A percentile compares a stretch with the other conserved stretches of the same genome.
Conservation (phyloP, 2,888 invertebrate species). For the Drosophila imparisetae region DNA sequence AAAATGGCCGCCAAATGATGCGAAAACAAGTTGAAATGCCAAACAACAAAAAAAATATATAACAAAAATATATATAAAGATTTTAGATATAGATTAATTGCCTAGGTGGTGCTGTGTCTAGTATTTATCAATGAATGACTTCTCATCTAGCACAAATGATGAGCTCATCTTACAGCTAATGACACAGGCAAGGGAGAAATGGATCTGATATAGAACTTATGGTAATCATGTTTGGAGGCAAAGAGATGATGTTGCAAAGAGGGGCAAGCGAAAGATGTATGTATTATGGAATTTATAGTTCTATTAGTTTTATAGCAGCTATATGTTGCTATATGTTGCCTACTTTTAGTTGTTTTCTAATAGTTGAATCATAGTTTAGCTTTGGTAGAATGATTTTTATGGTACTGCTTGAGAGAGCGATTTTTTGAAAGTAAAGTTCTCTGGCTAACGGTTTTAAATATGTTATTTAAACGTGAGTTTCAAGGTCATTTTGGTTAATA, state of each 20-base stretch:
- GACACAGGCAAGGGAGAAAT: not conserved
- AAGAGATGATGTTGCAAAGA: not conserved
- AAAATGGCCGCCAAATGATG: slow-evolving; percentile 63
- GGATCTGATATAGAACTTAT: not conserved
- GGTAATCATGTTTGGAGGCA: fast-evolving
- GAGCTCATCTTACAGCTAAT: slow-evolving; percentile 34
- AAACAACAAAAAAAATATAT: slow-evolving; percentile 23
- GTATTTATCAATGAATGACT: slow-evolving; percentile 45
- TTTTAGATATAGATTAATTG: no score
- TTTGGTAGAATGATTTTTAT: not conserved
- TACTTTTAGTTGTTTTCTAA: slow-evolving; percentile 36
- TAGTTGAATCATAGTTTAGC: not conserved
- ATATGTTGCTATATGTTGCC: slow-evolving; percentile 18
- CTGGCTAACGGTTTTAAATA: no score
- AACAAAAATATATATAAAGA: slow-evolving; percentile 23
- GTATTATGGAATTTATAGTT: slow-evolving; percentile 4
- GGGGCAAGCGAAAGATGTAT: not conserved
- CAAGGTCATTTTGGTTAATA: not conserved
- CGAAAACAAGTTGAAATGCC: slow-evolving; percentile 41
- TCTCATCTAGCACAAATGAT: slow-evolving; percentile 15
- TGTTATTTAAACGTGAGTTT: no score
- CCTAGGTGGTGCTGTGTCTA: slow-evolving; percentile 7
- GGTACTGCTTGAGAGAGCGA: not conserved
- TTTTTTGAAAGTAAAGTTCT: not conserved
- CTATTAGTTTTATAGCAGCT: not conserved